Conservation (phyloP, 2,888 invertebrate genomes). For the Boloria selene region DNA sequence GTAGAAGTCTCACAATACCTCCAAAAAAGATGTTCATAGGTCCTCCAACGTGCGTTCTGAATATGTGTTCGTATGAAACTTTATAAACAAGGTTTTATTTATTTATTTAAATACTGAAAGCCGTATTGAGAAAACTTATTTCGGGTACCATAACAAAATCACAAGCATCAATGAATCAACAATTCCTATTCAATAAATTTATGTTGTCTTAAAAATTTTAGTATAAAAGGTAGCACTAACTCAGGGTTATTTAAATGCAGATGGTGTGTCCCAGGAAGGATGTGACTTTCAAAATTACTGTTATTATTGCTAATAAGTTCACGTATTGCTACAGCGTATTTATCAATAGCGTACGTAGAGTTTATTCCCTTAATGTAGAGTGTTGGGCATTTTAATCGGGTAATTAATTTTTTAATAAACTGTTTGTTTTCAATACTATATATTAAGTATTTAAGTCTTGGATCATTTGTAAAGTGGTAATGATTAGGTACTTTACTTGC, state of each 20-base stretch:
- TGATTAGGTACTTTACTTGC: constrained; percentile 81
- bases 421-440: constrained; percentile 78
- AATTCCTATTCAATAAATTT: constrained; percentile 47
- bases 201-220: constrained; percentile 78
- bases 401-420: constrained; percentile 80
- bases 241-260: constrained; percentile 88
- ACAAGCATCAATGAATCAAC: too few relatives aligned
- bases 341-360: constrained; percentile 79
- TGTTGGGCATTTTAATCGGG: constrained; percentile 83
- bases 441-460: constrained; percentile 81
- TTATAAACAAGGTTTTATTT: too few relatives aligned
- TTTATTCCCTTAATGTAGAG: constrained; percentile 84
- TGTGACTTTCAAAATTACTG: constrained; percentile 81
- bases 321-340: constrained; percentile 80
- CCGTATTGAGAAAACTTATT: too few relatives aligned
- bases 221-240: constrained; percentile 78
- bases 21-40: too few relatives aligned
- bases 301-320: constrained; percentile 78
- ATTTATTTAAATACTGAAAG: too few relatives aligned
- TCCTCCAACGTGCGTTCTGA: too few relatives aligned
- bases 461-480: constrained; percentile 85
- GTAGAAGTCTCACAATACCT: too few relatives aligned
- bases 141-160: too few relatives aligned
- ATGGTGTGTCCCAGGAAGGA: constrained; percentile 88
- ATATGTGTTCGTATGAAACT: too few relatives aligned